Base-by-base conservation (phyloP, 1,140 invertebrate genomes). In the Hermetia illucens region DNA sequence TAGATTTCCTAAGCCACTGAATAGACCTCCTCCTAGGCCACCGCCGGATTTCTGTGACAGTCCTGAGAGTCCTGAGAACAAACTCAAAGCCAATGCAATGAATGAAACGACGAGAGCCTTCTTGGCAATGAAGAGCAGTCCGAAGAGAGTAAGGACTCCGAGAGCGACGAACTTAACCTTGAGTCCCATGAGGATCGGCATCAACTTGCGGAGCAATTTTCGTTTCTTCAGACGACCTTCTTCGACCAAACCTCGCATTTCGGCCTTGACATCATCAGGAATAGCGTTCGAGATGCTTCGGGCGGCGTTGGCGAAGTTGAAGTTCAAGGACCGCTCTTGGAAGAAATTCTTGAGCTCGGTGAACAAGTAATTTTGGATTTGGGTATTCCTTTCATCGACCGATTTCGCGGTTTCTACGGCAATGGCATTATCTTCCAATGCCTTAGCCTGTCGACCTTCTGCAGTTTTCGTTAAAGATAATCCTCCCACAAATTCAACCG, bases 181-280 rank as follows among this genome's bases (percentile, higher is more conserved):
- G 13, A 74, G 61, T 21, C 64, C 69, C 22, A 74, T 43, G 34
- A 77, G 45, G 20, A 77, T 51, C 6, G 74, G 74, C 36, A 76
- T 44, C 15, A 77, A 48, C 39, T 64, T 58, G 49, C 68, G 69
- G 40, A 75, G 33, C 9, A 70, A 47, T 58, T 75, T 75, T 61
- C 75, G 75, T 58, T 72, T 74, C 38, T 67, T 72, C 43, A 73
- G 70, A 36, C 71, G 72, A 62, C 72, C 73, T 66, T 76, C 73
- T 38, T 68, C 65, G 21, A 71, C 55, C 42, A 72, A 65, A 32
- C 71, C 62, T 30, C 64, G 63, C 12, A 71, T 64, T 46, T 71
- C 60, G 34, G 61, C 50, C 48, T 66, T 69, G 38, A 75, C 48
- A 36, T 71, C 66, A 54, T 63, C 58, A 37, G 63, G 60, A 30